Conservation (phyloP, 2,797 vertebrate genomes). For the Sebastes diploproa region DNA sequence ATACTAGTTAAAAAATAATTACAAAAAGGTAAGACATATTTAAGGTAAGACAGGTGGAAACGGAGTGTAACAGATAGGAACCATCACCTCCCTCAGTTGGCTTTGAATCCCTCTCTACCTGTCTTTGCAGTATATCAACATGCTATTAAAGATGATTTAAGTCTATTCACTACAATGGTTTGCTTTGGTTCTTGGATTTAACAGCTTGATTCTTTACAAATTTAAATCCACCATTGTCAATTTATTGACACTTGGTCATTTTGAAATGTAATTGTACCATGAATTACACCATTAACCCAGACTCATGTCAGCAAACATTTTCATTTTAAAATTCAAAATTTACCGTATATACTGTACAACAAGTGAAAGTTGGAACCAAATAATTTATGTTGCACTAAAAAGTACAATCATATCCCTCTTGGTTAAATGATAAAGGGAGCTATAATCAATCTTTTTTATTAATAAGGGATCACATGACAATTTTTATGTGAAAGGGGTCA, state of each 20-base stretch:
- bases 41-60: constrained; percentile 48
- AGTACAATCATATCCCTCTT: background rate
- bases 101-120: constrained; percentile 72
- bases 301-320: too few species aligned
- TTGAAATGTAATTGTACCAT: background rate
- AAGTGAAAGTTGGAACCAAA: background rate
- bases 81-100: constrained; percentile 66
- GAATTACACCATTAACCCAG: background rate
- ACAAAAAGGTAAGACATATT: constrained; percentile 29
- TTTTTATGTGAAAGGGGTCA: too few species aligned
- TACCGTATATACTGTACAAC: background rate
- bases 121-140: constrained; percentile 80
- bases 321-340: background rate
- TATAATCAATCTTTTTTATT: background rate
- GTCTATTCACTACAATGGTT: constrained; percentile 57
- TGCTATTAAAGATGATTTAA: constrained; percentile 84
- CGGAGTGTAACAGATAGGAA: constrained; percentile 56
- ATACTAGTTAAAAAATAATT: constrained; percentile 26
- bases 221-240: background rate
- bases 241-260: background rate
- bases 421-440: background rate
- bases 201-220: background rate
- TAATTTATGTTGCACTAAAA: background rate
- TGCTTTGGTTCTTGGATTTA: constrained; percentile 45
- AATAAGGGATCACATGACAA: too few species aligned